phyloP scores from a whole-genome alignment of 2,888 invertebrate species.

The Nomada ferruginata region DNA sequence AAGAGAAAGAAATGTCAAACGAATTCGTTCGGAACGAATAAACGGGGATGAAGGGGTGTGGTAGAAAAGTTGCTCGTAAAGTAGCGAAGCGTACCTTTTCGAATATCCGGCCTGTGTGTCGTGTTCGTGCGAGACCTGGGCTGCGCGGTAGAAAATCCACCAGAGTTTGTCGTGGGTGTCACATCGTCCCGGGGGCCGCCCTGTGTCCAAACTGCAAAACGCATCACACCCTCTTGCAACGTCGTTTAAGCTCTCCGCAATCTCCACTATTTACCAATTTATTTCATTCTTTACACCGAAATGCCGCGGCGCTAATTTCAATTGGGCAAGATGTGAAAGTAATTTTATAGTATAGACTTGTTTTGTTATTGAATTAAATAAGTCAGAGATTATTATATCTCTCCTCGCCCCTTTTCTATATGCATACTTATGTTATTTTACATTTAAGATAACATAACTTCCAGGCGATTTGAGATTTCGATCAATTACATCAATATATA shows the following conservation, averaged over 20 bases:
- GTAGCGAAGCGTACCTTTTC: slow-evolving; percentile 86
- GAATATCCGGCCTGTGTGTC: slow-evolving; percentile 79
- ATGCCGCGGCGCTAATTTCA: too few species aligned
- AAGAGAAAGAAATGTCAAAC: neutral
- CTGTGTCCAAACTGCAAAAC: slow-evolving; percentile 94
- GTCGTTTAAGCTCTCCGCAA: slow-evolving; percentile 72
- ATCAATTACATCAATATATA: too few species aligned
- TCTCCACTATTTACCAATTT: slow-evolving; percentile 47
- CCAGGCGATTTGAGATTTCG: too few species aligned
- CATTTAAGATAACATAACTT: too few species aligned
- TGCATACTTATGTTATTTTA: too few species aligned
- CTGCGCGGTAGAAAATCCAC: slow-evolving; percentile 80
- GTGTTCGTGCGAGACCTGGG: slow-evolving; percentile 84
- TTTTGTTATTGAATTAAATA: too few species aligned
- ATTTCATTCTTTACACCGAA: neutral
- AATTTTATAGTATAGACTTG: too few species aligned
- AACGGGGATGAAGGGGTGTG: neutral
- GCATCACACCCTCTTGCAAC: slow-evolving; percentile 77
- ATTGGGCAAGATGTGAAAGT: too few species aligned
- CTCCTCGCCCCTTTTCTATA: too few species aligned
- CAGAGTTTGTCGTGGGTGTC: slow-evolving; percentile 83
- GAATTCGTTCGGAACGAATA: neutral
- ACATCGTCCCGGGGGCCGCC: slow-evolving; percentile 94
- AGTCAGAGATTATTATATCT: too few species aligned
- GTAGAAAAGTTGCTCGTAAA: slow-evolving; percentile 36